Evolutionary conservation across 2,888 invertebrate species (phyloP).

Genomic region (Eutolmus rufibarbis): DNA sequence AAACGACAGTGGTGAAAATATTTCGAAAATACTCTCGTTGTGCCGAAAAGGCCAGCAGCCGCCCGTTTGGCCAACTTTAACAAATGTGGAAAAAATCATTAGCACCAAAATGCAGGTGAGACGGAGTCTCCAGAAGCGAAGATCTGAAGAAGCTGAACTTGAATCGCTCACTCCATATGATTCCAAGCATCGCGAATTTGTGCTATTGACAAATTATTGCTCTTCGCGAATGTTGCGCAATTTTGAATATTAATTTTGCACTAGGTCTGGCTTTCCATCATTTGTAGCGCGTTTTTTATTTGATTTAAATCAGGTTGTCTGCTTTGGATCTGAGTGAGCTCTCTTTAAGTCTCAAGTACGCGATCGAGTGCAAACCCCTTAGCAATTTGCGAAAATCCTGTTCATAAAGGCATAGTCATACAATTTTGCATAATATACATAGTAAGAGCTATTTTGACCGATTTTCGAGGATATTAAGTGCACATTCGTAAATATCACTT

Average conservation of each 20-base stretch:
- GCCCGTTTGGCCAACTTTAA: not conserved
- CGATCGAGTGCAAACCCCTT: not conserved
- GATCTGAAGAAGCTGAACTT: not conserved
- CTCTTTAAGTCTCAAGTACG: not conserved
- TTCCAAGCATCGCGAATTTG: not conserved
- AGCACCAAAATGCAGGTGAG: not conserved
- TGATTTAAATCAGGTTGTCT: not conserved
- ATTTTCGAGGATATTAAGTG: not conserved
- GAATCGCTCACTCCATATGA: not conserved
- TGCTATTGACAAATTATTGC: not conserved
- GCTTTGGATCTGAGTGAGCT: not conserved
- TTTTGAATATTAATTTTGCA: not conserved
- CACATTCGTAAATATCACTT: not conserved
- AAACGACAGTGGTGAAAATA: not conserved
- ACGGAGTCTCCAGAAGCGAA: not conserved
- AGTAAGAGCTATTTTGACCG: not conserved
- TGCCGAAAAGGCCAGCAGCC: not conserved
- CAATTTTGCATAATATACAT: not conserved
- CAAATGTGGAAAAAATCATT: not conserved
- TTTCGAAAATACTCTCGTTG: not conserved
- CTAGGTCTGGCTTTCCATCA: not conserved
- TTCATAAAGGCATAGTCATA: not conserved
- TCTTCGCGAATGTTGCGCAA: not conserved
- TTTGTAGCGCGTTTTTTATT: not conserved
- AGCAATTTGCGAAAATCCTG: not conserved